These are phyloP conservation scores for Callithrix jacchus DNA, from an alignment of 2,113 vertebrate genomes.

Conservation along the genomic window DNA sequence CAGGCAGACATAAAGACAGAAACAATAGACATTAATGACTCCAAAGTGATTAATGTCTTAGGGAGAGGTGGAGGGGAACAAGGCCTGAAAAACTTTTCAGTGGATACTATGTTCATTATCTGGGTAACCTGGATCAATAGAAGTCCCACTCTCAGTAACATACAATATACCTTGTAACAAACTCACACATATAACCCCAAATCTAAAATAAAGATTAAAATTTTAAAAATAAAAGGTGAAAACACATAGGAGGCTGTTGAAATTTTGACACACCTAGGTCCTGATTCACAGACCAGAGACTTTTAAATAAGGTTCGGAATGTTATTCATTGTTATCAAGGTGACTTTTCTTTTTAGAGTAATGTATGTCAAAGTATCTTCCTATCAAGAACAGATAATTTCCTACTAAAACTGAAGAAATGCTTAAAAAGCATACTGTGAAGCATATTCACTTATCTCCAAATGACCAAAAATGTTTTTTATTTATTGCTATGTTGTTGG, in stretches of 20 bases:
- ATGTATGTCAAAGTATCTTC: not conserved
- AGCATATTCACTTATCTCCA: not conserved
- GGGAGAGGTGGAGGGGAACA: too few species aligned
- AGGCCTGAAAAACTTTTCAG: too few species aligned
- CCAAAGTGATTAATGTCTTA: too few species aligned
- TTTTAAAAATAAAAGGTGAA: not conserved
- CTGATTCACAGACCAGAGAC: constrained; percentile 4
- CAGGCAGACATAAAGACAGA: too few species aligned
- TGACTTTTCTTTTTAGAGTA: not conserved
- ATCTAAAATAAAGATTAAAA: too few species aligned
- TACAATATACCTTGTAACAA: too few species aligned
- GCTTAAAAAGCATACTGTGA: not conserved
- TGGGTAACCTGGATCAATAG: too few species aligned
- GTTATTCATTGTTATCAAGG: not conserved
- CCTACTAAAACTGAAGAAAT: not conserved
- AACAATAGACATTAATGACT: too few species aligned
- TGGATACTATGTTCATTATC: too few species aligned
- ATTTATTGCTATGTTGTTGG: not conserved
- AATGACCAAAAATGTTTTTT: not conserved
- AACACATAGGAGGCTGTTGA: not conserved
- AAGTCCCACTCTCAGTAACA: too few species aligned
- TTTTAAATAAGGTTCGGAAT: not conserved
- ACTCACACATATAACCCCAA: too few species aligned
- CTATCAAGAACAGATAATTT: not conserved
- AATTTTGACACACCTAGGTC: not conserved